Percentiles rank a stretch among this genome's conserved stretches.
These are phyloP conservation scores for Rhynchotus rufescens DNA, from an alignment of 2,797 vertebrate genomes.

Conservation along the genomic window DNA sequence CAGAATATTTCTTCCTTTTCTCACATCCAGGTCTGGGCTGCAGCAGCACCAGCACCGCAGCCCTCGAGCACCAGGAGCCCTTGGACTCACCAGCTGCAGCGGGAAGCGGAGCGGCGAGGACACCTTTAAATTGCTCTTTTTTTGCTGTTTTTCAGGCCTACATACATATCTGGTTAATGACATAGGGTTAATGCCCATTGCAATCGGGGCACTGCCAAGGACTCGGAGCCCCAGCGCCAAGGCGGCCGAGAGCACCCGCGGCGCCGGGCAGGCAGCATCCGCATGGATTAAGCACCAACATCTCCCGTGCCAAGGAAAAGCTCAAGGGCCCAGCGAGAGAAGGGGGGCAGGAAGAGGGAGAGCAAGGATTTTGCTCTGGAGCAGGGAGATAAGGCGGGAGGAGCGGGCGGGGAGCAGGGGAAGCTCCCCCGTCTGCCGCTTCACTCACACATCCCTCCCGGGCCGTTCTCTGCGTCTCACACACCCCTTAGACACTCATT, in stretches of 20 bases:
- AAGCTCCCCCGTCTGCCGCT: not conserved
- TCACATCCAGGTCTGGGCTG: fast-evolving
- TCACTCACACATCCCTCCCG: not conserved
- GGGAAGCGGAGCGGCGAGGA: not conserved
- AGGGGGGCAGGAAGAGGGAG: not conserved
- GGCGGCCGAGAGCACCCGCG: no score
- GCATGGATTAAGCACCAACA: no score
- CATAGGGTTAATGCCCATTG: not conserved
- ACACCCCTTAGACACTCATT: not conserved
- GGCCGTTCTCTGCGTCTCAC: not conserved
- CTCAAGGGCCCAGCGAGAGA: not conserved
- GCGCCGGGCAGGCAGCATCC: no score
- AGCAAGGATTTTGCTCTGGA: not conserved
- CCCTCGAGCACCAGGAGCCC: not conserved
- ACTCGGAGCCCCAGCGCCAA: no score
- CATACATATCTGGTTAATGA: conserved; percentile 36
- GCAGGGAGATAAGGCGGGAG: not conserved
- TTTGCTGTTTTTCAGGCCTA: conserved; percentile 12
- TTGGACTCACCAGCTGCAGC: not conserved
- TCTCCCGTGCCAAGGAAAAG: not conserved
- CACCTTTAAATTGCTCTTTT: not conserved
- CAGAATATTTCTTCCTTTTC: no score
- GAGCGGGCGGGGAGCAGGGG: not conserved
- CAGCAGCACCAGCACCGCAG: not conserved
- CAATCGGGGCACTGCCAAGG: no score